Conservation (phyloP, 2,113 vertebrate species). For the Egretta garzetta region DNA sequence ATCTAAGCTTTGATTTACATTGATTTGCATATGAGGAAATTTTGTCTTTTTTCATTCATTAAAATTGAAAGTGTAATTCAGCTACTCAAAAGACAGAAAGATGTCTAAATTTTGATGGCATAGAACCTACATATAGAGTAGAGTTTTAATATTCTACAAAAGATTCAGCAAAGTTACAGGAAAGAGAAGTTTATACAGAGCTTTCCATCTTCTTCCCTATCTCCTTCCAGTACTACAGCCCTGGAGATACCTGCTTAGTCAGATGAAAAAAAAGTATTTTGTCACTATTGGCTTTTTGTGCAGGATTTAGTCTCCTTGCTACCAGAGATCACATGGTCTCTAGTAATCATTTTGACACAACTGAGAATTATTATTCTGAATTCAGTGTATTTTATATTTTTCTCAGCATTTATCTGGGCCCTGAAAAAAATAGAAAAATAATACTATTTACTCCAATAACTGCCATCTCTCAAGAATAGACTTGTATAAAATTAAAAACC, state of each 20-base stretch:
- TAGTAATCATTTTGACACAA: background rate
- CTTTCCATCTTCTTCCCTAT: too few relatives aligned
- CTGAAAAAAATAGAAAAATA: background rate
- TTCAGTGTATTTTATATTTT: background rate
- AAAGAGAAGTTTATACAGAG: too few relatives aligned
- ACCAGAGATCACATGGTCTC: background rate
- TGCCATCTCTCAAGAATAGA: rapidly evolving
- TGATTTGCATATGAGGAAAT: background rate
- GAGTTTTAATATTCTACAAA: too few relatives aligned
- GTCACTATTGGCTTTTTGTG: background rate
- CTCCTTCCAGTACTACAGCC: too few relatives aligned
- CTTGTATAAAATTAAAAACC: background rate
- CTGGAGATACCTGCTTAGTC: too few relatives aligned
- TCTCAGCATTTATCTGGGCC: background rate
- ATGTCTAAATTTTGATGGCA: too few relatives aligned
- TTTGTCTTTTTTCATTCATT: background rate
- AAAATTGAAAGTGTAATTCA: background rate
- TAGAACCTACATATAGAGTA: too few relatives aligned
- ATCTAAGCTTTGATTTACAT: background rate
- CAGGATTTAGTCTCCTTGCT: background rate
- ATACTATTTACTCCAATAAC: background rate
- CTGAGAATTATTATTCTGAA: background rate
- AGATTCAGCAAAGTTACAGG: too few relatives aligned
- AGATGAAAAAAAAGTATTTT: background rate
- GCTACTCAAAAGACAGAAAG: background rate